phyloP scores from a whole-genome alignment of 1,140 invertebrate species.

The Ostrea denselamellosa region DNA sequence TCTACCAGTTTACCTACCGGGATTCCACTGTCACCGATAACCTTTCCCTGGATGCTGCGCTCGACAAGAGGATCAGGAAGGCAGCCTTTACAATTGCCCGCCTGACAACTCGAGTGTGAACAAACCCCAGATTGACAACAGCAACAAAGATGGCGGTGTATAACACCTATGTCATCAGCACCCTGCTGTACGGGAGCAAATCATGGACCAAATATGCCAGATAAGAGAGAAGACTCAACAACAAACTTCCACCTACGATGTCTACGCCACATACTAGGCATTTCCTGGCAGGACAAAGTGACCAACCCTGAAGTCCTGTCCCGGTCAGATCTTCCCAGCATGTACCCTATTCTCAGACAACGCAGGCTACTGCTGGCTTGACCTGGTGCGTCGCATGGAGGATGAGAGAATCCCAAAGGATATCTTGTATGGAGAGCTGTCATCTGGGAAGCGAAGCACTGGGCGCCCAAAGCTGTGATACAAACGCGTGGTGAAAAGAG shows the following conservation, averaged over 20 bases:
- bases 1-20: neutral
- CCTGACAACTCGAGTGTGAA: neutral
- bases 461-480: constrained; percentile 37
- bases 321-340: neutral
- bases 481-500: neutral
- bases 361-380: neutral
- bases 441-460: constrained; percentile 33
- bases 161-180: neutral
- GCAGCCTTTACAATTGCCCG: neutral
- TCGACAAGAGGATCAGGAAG: too few species aligned
- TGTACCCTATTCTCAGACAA: neutral
- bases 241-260: neutral
- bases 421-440: constrained; percentile 48
- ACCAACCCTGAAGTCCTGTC: neutral
- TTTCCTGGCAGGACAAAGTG: neutral
- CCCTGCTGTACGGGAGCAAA: neutral
- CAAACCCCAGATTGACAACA: too few species aligned
- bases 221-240: neutral
- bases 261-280: too few species aligned
- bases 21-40: neutral
- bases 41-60: neutral
- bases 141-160: neutral
- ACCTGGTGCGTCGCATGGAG: constrained; percentile 48
- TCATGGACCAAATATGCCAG: neutral
- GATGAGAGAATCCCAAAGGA: constrained; percentile 50